Conservation (phyloP, 2,888 invertebrate genomes). For the Tetanocera ferruginea region DNA sequence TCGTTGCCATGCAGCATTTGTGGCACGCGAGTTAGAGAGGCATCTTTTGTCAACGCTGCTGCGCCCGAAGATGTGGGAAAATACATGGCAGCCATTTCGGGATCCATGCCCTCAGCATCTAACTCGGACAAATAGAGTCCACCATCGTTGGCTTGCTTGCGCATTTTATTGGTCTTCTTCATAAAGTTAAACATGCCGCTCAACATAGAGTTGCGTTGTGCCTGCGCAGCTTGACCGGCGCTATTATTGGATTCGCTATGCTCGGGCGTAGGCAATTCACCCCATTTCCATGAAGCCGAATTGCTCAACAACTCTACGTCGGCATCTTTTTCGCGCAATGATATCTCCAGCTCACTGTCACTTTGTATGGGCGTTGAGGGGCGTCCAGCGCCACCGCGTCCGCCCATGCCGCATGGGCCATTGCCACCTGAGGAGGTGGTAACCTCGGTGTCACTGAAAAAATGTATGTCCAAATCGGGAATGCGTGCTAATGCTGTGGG, state of each 20-base stretch:
- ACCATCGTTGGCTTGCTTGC: conserved; percentile 72
- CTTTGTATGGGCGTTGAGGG: conserved; percentile 90
- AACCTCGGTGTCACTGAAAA: conserved; percentile 94
- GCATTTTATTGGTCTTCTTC: conserved; percentile 78
- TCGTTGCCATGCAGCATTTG: conserved; percentile 71
- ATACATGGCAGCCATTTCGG: conserved; percentile 91
- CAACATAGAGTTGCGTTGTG: conserved; percentile 78
- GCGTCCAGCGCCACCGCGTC: conserved; percentile 73
- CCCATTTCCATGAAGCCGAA: conserved; percentile 86
- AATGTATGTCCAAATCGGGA: conserved; percentile 81
- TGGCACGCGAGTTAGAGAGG: conserved; percentile 23
- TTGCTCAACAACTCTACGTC: conserved; percentile 58
- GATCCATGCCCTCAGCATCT: conserved; percentile 89
- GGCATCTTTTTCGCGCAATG: conserved; percentile 68
- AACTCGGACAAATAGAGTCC: conserved; percentile 92
- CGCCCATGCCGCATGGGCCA: conserved; percentile 73
- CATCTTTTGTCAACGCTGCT: conserved; percentile 49
- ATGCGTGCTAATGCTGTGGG: conserved; percentile 59
- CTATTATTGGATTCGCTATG: conserved; percentile 48
- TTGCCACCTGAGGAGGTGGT: conserved; percentile 77
- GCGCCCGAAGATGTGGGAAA: conserved; percentile 73
- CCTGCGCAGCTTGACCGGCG: conserved; percentile 57
- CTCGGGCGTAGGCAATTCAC: conserved; percentile 79
- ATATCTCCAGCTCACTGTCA: conserved; percentile 92
- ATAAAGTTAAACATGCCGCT: conserved; percentile 95